Evolutionary conservation across 2,888 invertebrate species (phyloP), one percentile per base, ranked within the genome.

Genomic region (Smittia sp.): DNA sequence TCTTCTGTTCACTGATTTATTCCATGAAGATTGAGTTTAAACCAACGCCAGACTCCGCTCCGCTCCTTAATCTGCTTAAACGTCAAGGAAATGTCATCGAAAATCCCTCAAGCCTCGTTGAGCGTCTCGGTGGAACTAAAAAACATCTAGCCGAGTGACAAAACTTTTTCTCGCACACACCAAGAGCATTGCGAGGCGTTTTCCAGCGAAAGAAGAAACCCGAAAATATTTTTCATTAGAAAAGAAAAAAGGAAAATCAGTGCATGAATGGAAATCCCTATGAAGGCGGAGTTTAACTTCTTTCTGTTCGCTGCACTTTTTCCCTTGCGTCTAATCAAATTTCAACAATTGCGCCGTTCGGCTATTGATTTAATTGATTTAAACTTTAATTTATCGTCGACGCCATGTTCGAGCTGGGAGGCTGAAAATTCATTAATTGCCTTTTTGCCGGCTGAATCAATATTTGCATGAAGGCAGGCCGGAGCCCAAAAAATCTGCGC

Each of bases 151-250:
- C 27, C 6, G 11, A 72, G 62, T 62, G 72, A 72, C 58, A 46
- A 69, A 62, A 38, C 27, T 58, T 72, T 58, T 13, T 15, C 27
- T 52, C 62, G 11, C 38, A 39, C 52, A 72, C 52, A 58, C 54
- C 54, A 46, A 70, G 58, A 69, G 52, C n/a, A 69, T 11, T 62
- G 38, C 18, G 69, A 72, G 72, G 72, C 72, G 72, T 72, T 72
- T 62, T 72, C 62, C 72, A 72, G 62, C 58, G 62, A 72, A 62
- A 72, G 38, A 72, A 72, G 58, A 58, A 27, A 22, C 52, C 52
- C 54, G 69, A 70, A 70, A 70, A 32, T 52, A 27, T 52, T 52
- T 70, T 70, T 70, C 54, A 70, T 70, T 70, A 72, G 62, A 62
- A 62, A 52, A 38, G 25, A 9, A 54, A 72, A 62, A 54, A 22